Percentiles rank a stretch among this genome's conserved stretches.
These are phyloP conservation scores for Vidua macroura DNA, from an alignment of 2,113 vertebrate genomes.

Conservation along the genomic window DNA sequence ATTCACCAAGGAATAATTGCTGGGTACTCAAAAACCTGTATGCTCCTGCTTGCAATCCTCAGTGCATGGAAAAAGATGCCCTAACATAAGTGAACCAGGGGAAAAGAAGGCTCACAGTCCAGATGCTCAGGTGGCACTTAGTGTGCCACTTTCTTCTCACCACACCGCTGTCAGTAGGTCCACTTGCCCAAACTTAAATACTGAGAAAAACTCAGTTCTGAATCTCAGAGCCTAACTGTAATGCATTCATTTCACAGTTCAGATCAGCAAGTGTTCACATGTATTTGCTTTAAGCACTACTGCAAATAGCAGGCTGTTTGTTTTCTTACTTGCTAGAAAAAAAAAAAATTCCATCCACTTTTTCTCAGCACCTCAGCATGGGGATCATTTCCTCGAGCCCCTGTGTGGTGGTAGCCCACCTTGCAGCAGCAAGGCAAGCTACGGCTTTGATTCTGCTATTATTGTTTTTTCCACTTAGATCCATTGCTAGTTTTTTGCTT, in stretches of 20 bases:
- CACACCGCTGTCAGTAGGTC: not conserved
- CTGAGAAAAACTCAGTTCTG: not conserved
- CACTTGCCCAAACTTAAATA: not conserved
- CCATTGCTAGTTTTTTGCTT: not conserved
- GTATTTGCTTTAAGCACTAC: not conserved
- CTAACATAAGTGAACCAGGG: not conserved
- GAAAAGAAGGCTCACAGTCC: not conserved
- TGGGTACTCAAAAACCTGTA: not conserved
- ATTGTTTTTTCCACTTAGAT: not conserved
- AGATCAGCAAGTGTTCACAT: not conserved
- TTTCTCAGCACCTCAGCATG: not conserved
- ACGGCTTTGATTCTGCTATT: not conserved
- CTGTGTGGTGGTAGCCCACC: not conserved
- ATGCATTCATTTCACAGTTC: not conserved
- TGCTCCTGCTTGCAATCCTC: not conserved
- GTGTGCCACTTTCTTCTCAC: not conserved
- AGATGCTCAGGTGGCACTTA: not conserved
- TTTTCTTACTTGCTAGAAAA: not conserved
- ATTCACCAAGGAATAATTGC: not conserved
- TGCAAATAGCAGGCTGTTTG: not conserved
- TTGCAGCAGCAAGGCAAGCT: not conserved
- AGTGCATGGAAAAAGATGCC: not conserved
- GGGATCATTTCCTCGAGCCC: not conserved
- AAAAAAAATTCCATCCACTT: not conserved
- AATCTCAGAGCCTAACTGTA: not conserved